A percentile compares a stretch with the other conserved stretches of the same genome.
These are phyloP conservation scores for Anguilla japonica DNA, from an alignment of 2,113 vertebrate species.

Conservation along the genomic window DNA sequence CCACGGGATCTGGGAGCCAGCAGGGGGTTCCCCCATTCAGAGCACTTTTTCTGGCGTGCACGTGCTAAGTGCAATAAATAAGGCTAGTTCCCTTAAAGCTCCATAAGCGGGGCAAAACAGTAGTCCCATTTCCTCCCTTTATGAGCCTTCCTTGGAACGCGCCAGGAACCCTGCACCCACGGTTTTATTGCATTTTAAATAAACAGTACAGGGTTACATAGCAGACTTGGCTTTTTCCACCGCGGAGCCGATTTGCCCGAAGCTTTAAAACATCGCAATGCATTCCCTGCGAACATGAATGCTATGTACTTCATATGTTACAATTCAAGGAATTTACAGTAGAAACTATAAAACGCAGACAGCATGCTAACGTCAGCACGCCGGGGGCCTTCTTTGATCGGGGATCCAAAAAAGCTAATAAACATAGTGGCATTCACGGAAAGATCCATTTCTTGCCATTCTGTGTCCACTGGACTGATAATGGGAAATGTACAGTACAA, in stretches of 20 bases:
- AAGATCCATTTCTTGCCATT: not conserved
- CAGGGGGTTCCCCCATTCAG: constrained; percentile 2
- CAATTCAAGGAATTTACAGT: not conserved
- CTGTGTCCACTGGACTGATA: not conserved
- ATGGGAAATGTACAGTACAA: not conserved
- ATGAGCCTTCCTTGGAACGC: not conserved
- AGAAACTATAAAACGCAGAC: not conserved
- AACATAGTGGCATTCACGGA: not conserved
- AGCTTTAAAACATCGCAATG: too few species aligned
- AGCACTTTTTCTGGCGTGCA: not conserved
- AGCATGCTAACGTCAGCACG: not conserved
- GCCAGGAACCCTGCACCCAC: not conserved
- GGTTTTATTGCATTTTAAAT: not conserved
- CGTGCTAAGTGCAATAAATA: not conserved
- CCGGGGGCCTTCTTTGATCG: not conserved
- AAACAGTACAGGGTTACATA: not conserved
- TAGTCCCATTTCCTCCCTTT: not conserved
- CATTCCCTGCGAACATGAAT: not conserved
- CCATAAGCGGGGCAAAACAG: not conserved
- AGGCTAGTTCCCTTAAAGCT: not conserved
- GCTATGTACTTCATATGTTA: not conserved
- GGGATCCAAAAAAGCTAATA: not conserved
- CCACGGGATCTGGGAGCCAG: not conserved
- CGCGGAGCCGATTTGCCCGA: not conserved
- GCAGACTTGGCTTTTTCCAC: too few species aligned